Evolutionary conservation across 1,140 invertebrate genomes (phyloP), one percentile per base, ranked within the genome.

Genomic region (Eurosta solidaginis): DNA sequence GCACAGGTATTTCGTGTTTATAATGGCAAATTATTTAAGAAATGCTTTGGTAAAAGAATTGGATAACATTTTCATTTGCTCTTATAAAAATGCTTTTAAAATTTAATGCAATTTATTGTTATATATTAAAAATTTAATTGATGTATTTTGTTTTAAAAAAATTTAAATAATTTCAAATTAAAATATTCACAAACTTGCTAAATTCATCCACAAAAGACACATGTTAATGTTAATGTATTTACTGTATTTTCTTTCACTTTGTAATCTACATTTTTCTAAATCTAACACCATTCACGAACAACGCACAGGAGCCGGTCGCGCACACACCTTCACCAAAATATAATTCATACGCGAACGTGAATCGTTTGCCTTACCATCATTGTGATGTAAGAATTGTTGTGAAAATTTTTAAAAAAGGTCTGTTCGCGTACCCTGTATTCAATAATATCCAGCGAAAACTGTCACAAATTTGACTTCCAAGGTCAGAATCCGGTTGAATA

Each of bases 321-420:
- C 75, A 76, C 47, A 68, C 78, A 77, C 82, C 87, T 81, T 88
- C 87, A 80, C 87, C 87, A 75, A 87, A 85, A 81, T 84, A 83
- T 83, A 87, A 87, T 77, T 81, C 81, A 78, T 78, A 85, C 80
- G 81, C 81, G 77, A 87, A 86, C 83, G 85, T 87, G 81, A 83
- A 86, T 81, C 83, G 86, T 80, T 82, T 83, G 79, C 84, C 82
- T 79, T 83, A 83, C 79, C 83, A 85, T 79, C 86, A 88, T 79
- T 85, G 84, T 81, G 87, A 88, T 84, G 87, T 88, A 85, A 88
- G 87, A 76, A 22, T 40, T 63, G n/a, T 45, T 74, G 27, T 52
- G 29, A 47, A 17, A 49, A 5, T 42, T 45, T 74, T 40, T 2
- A 25, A 29, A 27, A 27, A 33, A n/a, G n/a, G n/a, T n/a, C n/a